Percentiles rank a stretch among this genome's conserved stretches.
These are phyloP conservation scores for Silurus aristotelis DNA, from an alignment of 2,797 vertebrate species.

Conservation along the genomic window DNA sequence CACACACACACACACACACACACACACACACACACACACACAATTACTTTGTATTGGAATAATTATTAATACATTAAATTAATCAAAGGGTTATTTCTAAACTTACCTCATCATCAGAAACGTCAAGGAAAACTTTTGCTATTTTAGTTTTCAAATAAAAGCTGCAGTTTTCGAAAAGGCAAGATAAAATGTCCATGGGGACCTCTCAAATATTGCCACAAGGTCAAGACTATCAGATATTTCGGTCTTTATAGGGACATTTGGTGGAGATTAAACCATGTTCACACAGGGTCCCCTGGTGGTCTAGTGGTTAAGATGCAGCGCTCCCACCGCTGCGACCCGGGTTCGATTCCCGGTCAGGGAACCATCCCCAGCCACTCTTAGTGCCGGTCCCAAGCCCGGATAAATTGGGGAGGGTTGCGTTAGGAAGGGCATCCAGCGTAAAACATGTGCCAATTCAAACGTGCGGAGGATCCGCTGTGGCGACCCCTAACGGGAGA, in stretches of 20 bases:
- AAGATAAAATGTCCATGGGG: neutral
- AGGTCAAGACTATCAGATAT: constrained; percentile 3
- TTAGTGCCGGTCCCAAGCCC: too few relatives aligned
- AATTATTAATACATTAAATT: neutral
- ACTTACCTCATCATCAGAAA: neutral
- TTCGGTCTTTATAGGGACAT: neutral
- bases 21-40: neutral
- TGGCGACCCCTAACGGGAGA: too few relatives aligned
- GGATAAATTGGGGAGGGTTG: too few relatives aligned
- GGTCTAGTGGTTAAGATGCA: too few relatives aligned
- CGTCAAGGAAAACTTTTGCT: neutral
- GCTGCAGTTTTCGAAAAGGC: neutral
- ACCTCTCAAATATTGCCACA: neutral
- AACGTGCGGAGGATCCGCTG: too few relatives aligned
- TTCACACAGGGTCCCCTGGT: too few relatives aligned
- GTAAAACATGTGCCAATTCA: too few relatives aligned
- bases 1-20: constrained; percentile 3
- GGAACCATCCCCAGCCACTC: too few relatives aligned
- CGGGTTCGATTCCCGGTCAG: too few relatives aligned
- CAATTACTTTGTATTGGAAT: neutral
- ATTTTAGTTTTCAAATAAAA: neutral
- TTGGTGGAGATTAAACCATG: neutral
- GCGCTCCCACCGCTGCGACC: too few relatives aligned
- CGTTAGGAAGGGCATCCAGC: too few relatives aligned
- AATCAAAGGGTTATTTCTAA: neutral